Evolutionary conservation across 2,888 invertebrate genomes (phyloP).

Genomic region (Bellardia pandia): DNA sequence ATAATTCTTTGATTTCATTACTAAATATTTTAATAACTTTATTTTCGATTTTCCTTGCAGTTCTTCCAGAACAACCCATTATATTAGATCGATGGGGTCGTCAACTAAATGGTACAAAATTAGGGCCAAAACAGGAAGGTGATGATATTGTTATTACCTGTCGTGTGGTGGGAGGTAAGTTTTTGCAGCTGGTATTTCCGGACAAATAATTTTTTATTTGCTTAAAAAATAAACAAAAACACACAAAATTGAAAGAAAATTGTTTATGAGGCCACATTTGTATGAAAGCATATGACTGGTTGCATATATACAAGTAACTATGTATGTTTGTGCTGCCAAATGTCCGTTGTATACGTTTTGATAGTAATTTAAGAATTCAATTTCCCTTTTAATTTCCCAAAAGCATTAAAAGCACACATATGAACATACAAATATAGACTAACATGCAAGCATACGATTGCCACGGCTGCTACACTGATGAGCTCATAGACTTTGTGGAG

Average conservation of each 20-base stretch:
- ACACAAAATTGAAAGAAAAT: not conserved
- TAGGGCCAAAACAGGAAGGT: slow-evolving; percentile 94
- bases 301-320: not conserved
- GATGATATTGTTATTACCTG: slow-evolving; percentile 94
- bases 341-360: slow-evolving; percentile 40
- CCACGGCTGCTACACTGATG: slow-evolving; percentile 39
- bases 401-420: slow-evolving; percentile 77
- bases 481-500: slow-evolving; percentile 47
- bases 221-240: slow-evolving; percentile 12
- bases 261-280: slow-evolving; percentile 22
- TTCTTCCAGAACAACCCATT: slow-evolving; percentile 93
- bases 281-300: not conserved
- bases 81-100: slow-evolving; percentile 94
- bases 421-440: not conserved
- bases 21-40: not conserved
- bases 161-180: slow-evolving; percentile 93
- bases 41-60: slow-evolving; percentile 84
- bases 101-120: slow-evolving; percentile 90
- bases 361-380: slow-evolving; percentile 71
- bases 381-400: slow-evolving; percentile 79
- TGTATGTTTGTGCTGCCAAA: slow-evolving; percentile 13
- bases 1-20: not conserved
- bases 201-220: slow-evolving; percentile 12
- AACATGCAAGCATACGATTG: slow-evolving; percentile 27
- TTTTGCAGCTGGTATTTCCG: slow-evolving; percentile 20